These are phyloP conservation scores for Megalopta genalis DNA, from an alignment of 1,140 invertebrate species.

Conservation along the genomic window DNA sequence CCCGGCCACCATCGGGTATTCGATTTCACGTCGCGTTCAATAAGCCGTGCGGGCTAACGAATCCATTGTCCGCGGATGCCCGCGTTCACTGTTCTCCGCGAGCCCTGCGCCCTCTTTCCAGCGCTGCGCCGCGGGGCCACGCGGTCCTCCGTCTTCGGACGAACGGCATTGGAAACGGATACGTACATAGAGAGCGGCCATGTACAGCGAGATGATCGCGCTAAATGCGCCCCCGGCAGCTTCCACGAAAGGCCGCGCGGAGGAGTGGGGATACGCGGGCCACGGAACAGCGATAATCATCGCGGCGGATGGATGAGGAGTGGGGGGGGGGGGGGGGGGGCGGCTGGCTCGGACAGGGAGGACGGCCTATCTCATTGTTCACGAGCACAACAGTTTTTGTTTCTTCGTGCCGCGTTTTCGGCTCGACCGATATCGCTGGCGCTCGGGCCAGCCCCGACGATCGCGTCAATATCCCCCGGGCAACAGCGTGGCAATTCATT, in stretches of 20 bases:
- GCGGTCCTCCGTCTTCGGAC: no score
- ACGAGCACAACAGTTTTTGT: background rate
- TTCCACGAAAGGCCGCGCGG: background rate
- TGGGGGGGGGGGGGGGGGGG: background rate
- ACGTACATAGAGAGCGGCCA: no score
- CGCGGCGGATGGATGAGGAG: background rate
- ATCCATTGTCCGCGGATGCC: conserved; percentile 53
- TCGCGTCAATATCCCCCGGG: background rate
- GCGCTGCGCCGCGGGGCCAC: background rate
- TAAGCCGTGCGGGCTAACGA: conserved; percentile 59
- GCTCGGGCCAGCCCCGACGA: conserved; percentile 9
- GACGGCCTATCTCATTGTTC: conserved; percentile 1
- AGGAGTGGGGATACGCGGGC: background rate
- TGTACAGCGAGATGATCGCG: background rate
- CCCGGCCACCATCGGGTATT: conserved; percentile 58
- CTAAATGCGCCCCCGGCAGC: conserved; percentile 9
- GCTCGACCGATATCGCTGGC: conserved; percentile 30
- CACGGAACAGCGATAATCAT: background rate
- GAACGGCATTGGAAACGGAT: conserved; percentile 37
- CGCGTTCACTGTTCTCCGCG: conserved; percentile 52
- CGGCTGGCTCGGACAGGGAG: background rate
- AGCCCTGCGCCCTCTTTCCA: conserved; percentile 40
- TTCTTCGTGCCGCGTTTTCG: background rate
- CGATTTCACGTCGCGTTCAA: conserved; percentile 57
- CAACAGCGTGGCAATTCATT: conserved; percentile 50